Evolutionary conservation across 2,888 invertebrate species (phyloP).

Genomic region (Mystacides longicornis): DNA sequence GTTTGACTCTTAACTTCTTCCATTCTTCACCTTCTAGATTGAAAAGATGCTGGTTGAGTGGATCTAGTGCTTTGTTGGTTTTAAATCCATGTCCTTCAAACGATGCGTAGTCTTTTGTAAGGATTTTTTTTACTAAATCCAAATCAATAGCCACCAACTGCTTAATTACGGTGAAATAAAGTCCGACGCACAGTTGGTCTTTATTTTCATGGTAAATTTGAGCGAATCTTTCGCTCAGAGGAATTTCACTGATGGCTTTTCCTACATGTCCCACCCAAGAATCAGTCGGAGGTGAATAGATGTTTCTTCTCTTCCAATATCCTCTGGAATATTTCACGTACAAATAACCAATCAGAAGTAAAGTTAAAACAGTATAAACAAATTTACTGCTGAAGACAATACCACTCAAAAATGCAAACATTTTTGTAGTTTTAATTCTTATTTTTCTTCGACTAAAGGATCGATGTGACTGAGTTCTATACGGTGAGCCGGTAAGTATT

Average conservation of each 20-base stretch:
- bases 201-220: constrained; percentile 1
- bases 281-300: background rate
- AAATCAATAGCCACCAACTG: constrained; percentile 8
- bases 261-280: background rate
- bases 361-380: too few relatives aligned
- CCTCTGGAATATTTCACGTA: background rate
- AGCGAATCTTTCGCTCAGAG: background rate
- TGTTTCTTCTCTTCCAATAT: constrained; percentile 1
- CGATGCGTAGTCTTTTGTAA: constrained; percentile 11
- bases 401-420: too few relatives aligned
- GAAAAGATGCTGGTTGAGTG: constrained; percentile 13
- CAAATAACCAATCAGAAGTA: background rate
- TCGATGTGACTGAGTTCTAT: too few relatives aligned
- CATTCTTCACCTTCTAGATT: constrained; percentile 15
- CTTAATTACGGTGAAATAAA: background rate
- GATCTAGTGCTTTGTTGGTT: constrained; percentile 7
- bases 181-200: background rate
- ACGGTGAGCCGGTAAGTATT: too few relatives aligned
- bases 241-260: background rate
- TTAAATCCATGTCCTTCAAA: constrained; percentile 12
- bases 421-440: too few relatives aligned
- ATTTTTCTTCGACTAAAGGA: too few relatives aligned
- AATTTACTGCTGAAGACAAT: too few relatives aligned
- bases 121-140: constrained; percentile 10
- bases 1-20: constrained; percentile 12